phyloP scores from a whole-genome alignment of 2,797 vertebrate species.

The Crenuchus spilurus region DNA sequence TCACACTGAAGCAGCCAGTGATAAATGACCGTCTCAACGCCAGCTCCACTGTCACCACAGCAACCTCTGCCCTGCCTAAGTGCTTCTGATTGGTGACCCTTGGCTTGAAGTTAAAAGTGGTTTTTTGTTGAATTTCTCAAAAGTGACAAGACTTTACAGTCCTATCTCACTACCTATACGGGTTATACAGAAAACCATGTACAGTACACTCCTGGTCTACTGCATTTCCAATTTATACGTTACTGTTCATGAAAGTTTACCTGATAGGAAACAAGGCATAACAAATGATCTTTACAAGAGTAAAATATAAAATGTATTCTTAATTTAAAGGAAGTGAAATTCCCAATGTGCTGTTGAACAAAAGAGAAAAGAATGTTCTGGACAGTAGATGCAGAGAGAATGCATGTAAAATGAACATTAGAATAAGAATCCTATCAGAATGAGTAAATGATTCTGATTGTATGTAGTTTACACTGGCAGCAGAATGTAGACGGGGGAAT shows the following conservation, averaged over 20 bases:
- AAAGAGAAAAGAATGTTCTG: too few relatives aligned
- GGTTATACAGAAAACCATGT: neutral
- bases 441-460: neutral
- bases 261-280: neutral
- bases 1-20: slow-evolving; percentile 48
- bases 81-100: slow-evolving; percentile 79
- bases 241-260: neutral
- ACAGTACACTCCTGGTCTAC: neutral
- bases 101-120: slow-evolving; percentile 45
- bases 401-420: too few relatives aligned
- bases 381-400: too few relatives aligned
- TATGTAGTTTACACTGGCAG: neutral
- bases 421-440: neutral
- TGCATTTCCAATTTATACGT: neutral
- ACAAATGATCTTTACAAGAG: neutral
- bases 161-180: slow-evolving; percentile 6
- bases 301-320: neutral
- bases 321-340: too few relatives aligned
- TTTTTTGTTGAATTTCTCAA: slow-evolving; percentile 44
- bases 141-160: slow-evolving; percentile 43
- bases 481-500: neutral
- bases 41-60: slow-evolving; percentile 68
- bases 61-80: slow-evolving; percentile 81
- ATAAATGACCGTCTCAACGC: slow-evolving; percentile 45
- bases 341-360: too few relatives aligned